Evolutionary conservation across 2,888 invertebrate species (phyloP), one percentile per base, ranked within the genome.

Genomic region (Chrysomela aeneicollis): DNA sequence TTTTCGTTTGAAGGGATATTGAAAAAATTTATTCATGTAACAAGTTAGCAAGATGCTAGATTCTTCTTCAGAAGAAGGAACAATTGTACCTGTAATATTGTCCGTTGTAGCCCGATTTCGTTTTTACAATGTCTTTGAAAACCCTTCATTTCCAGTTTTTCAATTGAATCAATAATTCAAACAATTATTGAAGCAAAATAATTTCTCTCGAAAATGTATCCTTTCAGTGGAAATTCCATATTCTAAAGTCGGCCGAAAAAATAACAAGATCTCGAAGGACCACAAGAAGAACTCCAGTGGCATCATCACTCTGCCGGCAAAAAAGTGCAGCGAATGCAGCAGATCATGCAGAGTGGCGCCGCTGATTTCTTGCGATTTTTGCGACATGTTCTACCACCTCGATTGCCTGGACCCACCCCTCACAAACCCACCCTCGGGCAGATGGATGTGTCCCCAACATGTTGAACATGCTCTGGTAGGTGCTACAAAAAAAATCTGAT

Each of bases 371-470:
- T 98, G 98, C 81, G 98, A 98, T 84, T 98, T 93, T 83, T 98
- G 98, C 80, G 91, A 95, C 0, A 83, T 93, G 61, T 87, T 90
- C 72, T 98, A 91, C 80, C 98, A 98, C 82, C 88, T 93, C 85
- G 98, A 98, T 82, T 98, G 98, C 78, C 82, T 98, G 68, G 92
- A 96, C 81, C 97, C 98, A 0, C 98, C 98, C 0, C 84, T 98
- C 60, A 93, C 95, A 0, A 90, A 92, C 0, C 85, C 94, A 68
- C 98, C 98, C 0, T 89, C 91, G 1, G 94, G 93, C 0, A 87
- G 93, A 26, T 98, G 98, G 98, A 97, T 98, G 96, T 98, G 98
- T 81, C 98, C 98, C 0, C 94, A 95, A 82, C 98, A 98, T 81
- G 92, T 93, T 0, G 95, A 98, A 82, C 94, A 96, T 75, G 90